phyloP scores from a whole-genome alignment of 2,797 vertebrate genomes.

The Tachyglossus aculeatus region DNA sequence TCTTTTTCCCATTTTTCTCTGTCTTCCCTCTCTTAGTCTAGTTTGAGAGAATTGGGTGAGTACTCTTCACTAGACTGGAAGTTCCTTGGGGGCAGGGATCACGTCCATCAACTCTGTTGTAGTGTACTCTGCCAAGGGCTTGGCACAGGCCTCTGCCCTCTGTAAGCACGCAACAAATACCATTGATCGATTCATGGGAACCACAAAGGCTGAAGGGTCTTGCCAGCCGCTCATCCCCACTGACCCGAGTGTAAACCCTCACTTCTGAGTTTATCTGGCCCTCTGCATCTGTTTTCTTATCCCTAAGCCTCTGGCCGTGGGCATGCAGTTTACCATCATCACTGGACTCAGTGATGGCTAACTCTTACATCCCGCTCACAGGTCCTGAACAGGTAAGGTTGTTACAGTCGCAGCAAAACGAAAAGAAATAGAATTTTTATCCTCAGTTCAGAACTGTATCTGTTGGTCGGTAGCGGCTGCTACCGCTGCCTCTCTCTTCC shows the following conservation, averaged over 20 bases:
- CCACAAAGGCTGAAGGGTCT: no score
- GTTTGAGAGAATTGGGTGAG: no score
- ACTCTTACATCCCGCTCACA: background rate
- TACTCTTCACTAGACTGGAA: background rate
- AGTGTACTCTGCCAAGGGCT: no score
- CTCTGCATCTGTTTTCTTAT: background rate
- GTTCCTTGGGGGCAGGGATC: background rate
- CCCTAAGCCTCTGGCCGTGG: background rate
- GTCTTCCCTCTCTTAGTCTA: no score
- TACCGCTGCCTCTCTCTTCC: background rate
- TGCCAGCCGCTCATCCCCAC: no score
- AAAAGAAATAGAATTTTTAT: background rate
- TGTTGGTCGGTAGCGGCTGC: background rate
- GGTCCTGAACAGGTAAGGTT: background rate
- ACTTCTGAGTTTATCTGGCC: no score
- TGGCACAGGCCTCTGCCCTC: no score
- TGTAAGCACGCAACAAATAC: no score
- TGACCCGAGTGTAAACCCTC: no score
- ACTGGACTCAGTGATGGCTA: background rate
- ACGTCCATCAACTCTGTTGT: no score
- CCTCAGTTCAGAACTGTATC: background rate
- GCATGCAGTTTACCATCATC: background rate
- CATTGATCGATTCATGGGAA: no score
- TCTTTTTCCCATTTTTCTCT: background rate
- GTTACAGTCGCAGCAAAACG: constrained; percentile 9